Conservation (phyloP, 2,797 vertebrate genomes). For the Oreochromis mossambicus region DNA sequence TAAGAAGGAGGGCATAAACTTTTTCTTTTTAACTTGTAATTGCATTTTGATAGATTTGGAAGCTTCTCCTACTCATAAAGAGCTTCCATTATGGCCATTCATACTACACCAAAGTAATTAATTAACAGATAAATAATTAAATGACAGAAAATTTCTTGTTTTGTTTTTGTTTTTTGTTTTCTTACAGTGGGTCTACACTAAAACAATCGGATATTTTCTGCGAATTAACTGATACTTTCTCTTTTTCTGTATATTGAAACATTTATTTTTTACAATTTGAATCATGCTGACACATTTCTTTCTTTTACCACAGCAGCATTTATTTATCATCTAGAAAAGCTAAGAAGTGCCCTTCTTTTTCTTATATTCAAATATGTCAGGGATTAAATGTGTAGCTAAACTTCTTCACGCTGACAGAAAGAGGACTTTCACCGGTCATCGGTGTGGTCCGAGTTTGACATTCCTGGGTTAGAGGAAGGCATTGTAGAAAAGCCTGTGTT, state of each 20-base stretch:
- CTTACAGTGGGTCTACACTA: not conserved
- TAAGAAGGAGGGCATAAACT: not conserved
- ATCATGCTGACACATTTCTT: not conserved
- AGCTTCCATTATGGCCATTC: not conserved
- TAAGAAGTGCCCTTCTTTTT: fast-evolving
- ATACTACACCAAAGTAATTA: fast-evolving
- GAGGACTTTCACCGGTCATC: not conserved
- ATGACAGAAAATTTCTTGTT: not conserved
- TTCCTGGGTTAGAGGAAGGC: not conserved
- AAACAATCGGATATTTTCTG: not conserved
- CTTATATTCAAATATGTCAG: not conserved
- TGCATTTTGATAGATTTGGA: fast-evolving
- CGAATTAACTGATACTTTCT: not conserved
- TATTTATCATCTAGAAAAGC: fast-evolving
- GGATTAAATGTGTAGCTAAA: not conserved
- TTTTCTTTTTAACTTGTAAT: not conserved
- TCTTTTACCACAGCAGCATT: not conserved
- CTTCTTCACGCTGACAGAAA: not conserved
- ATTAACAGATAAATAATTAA: not conserved
- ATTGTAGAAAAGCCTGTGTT: too few species aligned
- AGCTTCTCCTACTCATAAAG: not conserved
- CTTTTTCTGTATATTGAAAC: not conserved
- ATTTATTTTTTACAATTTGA: not conserved
- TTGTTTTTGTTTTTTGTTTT: not conserved
- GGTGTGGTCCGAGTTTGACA: not conserved